Evolutionary conservation across 2,888 invertebrate species (phyloP), one percentile per base, ranked within the genome.

Genomic region (Patella caerulea): DNA sequence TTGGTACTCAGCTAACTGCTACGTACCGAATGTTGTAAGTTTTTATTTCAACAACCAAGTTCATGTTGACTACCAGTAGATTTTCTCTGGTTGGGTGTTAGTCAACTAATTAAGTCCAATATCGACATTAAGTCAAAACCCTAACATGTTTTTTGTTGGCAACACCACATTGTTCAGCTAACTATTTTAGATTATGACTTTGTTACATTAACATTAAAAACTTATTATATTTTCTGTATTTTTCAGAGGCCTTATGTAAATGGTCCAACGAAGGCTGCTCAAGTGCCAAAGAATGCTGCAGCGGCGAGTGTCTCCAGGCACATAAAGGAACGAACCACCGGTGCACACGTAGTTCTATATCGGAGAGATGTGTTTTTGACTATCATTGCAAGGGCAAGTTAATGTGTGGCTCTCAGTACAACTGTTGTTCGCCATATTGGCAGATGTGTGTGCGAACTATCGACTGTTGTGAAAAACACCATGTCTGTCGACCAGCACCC

Each of bases 381-480:
- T 87, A 86, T 76, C 87, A 87, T 75, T 88, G 88, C 75, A 79
- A 82, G 65, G 83, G 85, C 71, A 83, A 83, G 3, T 80, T 87
- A 34, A 72, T 78, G 14, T 88, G 88, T 70, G 86, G 86, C n/a
- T 65, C 76, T 11, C 78, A 79, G n/a, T 86, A 83, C 76, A 83
- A 80, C 59, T 88, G 88, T 80, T 88, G 87, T 73, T 82, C 87
- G 0, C 86, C 87, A 3, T 87, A 83, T 73, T 87, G 88, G 88
- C 85, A 84, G n/a, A 83, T 84, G 12, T 88, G 88, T 76, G 80
- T 79, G 14, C 74, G 85, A 4, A 19, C 56, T 14, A 74, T 73
- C 1, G 86, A 88, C 75, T 88, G 88, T 77, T 88, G 88, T 79
- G 84, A 87, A 59, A 14, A 72, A 3, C 74, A 76, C 3, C 85